phyloP scores from a whole-genome alignment of 1,140 invertebrate genomes.

The Doryteuthis pealeii region DNA sequence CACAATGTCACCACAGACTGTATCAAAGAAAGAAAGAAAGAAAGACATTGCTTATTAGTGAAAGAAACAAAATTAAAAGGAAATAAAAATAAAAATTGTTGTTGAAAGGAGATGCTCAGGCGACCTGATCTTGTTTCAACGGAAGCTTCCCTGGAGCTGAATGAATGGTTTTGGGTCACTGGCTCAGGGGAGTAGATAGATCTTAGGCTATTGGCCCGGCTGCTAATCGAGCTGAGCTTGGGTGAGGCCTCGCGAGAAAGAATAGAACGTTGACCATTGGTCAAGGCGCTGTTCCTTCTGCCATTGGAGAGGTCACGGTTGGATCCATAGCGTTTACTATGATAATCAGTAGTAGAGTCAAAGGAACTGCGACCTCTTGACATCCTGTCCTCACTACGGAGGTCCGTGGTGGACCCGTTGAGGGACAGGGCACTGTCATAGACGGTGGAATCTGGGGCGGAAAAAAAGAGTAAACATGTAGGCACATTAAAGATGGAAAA shows the following conservation, averaged over 20 bases:
- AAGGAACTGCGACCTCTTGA: background rate
- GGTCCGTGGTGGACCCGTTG: background rate
- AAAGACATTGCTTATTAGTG: no score
- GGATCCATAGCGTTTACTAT: background rate
- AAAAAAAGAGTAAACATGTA: background rate
- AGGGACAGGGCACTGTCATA: conserved; percentile 4
- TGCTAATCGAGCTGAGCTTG: background rate
- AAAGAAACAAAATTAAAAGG: no score
- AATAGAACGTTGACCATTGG: conserved; percentile 2
- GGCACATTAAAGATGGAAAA: no score
- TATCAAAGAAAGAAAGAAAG: no score
- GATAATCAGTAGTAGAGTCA: background rate
- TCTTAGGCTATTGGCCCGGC: background rate
- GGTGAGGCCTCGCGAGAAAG: background rate
- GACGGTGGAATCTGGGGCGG: background rate
- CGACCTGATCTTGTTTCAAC: background rate
- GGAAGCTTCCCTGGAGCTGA: background rate
- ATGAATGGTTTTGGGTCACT: background rate
- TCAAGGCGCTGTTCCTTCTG: background rate
- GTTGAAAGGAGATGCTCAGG: background rate
- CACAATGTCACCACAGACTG: no score
- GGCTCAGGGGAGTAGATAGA: conserved; percentile 5
- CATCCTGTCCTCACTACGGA: background rate
- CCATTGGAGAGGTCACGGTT: background rate
- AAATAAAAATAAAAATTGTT: no score